Evolutionary conservation across 2,113 vertebrate species (phyloP), one percentile per base, ranked within the genome.

Genomic region (Lutjanus erythropterus): DNA sequence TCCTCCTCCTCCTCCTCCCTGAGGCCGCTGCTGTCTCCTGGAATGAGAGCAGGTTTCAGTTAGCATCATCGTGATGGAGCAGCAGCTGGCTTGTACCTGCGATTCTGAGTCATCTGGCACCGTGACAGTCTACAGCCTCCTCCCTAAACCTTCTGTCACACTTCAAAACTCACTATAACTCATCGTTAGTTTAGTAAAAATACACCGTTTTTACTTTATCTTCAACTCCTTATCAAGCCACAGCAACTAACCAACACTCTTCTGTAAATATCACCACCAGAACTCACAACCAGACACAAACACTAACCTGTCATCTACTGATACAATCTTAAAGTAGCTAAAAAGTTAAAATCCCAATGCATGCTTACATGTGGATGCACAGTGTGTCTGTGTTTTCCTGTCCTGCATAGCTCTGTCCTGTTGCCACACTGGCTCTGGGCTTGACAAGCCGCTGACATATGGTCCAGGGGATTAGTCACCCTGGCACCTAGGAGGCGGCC

Each of bases 1-100:
- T 6, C 94, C 96, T 0, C 95, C 93, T 0, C 96, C 94, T 0
- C 87, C 88, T 75, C 88, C 83, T 35, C 89, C 84, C 53, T 95
- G 96, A 62, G 95, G 86, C 86, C 97, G 96, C 89, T 98, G 97
- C 79, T 97, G 97, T 92, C 94, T 95, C 94, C 98, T 99, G 91
- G 37, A 94, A 96, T 87, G 49, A 89, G 79, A 87, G 56, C 47
- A 83, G 59, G 50, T 72, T 68, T 81, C 69, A 55, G 68, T 92
- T 86, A 91, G 89, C 39, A 1, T 71, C 39, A 75, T 70, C 74
- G 62, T 49, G 56, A 77, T 77, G 74, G 9, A 46, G 69, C 46
- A 61, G 55, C 74, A 73, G 41, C 56, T 71, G 49, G 37, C 31
- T 56, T 31, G 23, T n/a, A 61, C 37, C 64, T 71, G 31, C 12